Percentiles rank a stretch among this genome's conserved stretches.
Evolutionary conservation across 2,888 invertebrate species (phyloP).

Genomic region (Ichneumon xanthorius): DNA sequence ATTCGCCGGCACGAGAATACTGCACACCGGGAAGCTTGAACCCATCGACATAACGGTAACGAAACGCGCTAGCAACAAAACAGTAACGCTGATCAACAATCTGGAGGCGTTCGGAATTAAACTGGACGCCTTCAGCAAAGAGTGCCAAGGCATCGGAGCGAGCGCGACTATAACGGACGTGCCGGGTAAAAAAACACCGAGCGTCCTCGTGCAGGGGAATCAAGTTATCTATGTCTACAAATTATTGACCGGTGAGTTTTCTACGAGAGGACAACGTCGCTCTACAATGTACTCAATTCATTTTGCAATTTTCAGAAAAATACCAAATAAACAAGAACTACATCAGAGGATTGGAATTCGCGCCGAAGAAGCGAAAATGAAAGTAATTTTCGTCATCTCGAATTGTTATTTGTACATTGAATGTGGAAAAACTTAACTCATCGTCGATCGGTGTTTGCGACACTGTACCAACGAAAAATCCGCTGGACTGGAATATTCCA

Average conservation of each 20-base stretch:
- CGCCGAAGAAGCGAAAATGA: slow-evolving; percentile 89
- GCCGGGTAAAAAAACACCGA: slow-evolving; percentile 90
- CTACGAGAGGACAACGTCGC: too few species aligned
- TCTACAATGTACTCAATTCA: neutral
- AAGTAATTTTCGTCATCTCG: neutral
- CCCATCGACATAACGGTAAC: slow-evolving; percentile 92
- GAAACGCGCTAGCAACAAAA: slow-evolving; percentile 94
- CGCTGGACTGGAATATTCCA: neutral
- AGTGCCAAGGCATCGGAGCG: slow-evolving; percentile 95
- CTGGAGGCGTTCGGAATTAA: slow-evolving; percentile 95
- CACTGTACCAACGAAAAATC: neutral
- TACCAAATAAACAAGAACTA: slow-evolving; percentile 92
- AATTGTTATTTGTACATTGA: slow-evolving; percentile 17
- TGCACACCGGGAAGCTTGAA: slow-evolving; percentile 90
- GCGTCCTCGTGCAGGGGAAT: slow-evolving; percentile 96
- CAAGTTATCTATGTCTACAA: slow-evolving; percentile 89
- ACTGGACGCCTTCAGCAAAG: slow-evolving; percentile 91
- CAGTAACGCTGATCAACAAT: slow-evolving; percentile 96
- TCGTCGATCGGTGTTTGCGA: neutral
- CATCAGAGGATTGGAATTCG: slow-evolving; percentile 91
- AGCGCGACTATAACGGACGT: slow-evolving; percentile 92
- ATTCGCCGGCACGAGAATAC: slow-evolving; percentile 85
- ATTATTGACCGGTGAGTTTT: slow-evolving; percentile 85
- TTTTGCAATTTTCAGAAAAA: slow-evolving; percentile 87
- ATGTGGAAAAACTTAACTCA: neutral